phyloP scores from a whole-genome alignment of 2,888 invertebrate species.

The Mimumesa dahlbomi region DNA sequence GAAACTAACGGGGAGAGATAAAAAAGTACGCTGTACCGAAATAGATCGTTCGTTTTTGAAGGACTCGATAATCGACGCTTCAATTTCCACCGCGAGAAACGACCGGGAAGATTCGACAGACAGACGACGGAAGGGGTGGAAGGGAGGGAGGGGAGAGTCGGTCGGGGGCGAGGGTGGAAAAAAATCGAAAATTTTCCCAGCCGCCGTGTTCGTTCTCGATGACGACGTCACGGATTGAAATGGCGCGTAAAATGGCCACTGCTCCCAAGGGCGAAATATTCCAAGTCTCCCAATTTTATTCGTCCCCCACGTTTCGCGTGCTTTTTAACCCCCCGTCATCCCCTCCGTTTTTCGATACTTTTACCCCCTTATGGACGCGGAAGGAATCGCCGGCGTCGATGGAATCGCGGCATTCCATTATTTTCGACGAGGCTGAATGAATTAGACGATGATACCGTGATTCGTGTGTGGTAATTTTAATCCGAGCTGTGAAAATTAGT shows the following conservation, averaged over 20 bases:
- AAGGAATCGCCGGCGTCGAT: no score
- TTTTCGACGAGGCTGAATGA: no score
- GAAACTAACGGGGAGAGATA: no score
- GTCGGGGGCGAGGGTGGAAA: slow-evolving; percentile 21
- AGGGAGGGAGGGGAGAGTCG: slow-evolving; percentile 7
- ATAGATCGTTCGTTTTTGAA: slow-evolving; percentile 5
- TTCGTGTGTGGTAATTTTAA: no score
- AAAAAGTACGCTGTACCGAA: no score
- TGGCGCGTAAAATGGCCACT: slow-evolving; percentile 77
- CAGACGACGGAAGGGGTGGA: slow-evolving; percentile 14
- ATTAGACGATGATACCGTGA: no score
- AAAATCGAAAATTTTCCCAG: slow-evolving; percentile 53
- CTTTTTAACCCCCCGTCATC: slow-evolving; percentile 1
- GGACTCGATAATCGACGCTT: slow-evolving; percentile 55
- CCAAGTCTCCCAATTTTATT: slow-evolving; percentile 64
- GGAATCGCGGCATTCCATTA: no score
- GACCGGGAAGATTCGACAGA: slow-evolving; percentile 35
- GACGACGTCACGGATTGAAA: slow-evolving; percentile 78
- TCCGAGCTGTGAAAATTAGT: no score
- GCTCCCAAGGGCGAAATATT: slow-evolving; percentile 75
- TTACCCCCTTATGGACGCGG: no score
- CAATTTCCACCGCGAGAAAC: slow-evolving; percentile 47
- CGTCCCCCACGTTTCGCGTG: slow-evolving; percentile 32
- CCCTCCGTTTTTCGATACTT: slow-evolving; percentile 36
- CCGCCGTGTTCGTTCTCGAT: slow-evolving; percentile 61